phyloP scores from a whole-genome alignment of 2,888 invertebrate species.

The Philhelius pedissequus region DNA sequence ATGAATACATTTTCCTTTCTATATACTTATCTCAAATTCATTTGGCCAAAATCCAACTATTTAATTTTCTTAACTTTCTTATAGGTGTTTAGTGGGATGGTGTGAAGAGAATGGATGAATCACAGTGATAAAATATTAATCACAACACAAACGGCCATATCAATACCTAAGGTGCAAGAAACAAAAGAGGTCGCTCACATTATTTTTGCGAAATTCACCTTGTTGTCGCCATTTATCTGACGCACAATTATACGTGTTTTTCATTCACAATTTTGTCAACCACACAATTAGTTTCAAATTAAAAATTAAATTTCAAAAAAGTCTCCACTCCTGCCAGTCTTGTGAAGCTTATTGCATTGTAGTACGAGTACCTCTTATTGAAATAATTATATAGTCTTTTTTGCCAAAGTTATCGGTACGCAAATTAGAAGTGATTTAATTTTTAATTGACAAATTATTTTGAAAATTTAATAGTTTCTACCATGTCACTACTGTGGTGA shows the following conservation, averaged over 20 bases:
- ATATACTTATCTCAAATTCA: background rate
- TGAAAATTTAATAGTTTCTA: conserved; percentile 12
- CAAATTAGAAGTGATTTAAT: conserved; percentile 46
- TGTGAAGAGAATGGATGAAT: conserved; percentile 38
- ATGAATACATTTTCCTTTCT: background rate
- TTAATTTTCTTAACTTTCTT: background rate
- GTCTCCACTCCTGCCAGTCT: no score
- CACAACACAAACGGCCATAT: background rate
- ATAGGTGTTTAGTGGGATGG: no score
- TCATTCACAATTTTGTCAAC: background rate
- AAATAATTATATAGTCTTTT: no score
- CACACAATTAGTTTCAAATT: background rate
- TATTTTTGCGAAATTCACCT: background rate
- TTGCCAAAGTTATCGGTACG: background rate
- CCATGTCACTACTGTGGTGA: background rate
- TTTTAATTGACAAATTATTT: conserved; percentile 47
- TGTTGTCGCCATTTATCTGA: background rate
- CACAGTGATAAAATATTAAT: conserved; percentile 40
- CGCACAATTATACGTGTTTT: background rate
- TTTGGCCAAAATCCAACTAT: conserved; percentile 48
- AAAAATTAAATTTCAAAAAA: background rate
- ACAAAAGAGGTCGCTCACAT: background rate
- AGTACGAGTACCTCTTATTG: background rate
- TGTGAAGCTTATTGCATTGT: background rate
- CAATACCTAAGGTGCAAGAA: background rate